phyloP scores from a whole-genome alignment of 92 coral and sea anemone species.

The Muricea muricata region DNA sequence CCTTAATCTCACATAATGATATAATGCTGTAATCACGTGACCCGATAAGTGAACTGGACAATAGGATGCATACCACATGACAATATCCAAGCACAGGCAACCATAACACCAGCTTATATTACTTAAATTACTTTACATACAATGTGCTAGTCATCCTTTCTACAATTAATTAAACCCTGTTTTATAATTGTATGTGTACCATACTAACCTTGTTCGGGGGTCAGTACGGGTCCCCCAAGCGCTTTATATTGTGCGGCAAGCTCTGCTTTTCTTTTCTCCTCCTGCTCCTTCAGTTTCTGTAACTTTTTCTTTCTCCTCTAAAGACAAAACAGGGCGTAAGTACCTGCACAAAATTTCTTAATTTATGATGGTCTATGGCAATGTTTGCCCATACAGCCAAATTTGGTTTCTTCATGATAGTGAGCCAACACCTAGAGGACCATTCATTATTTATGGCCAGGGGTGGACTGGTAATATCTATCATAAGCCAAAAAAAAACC shows the following conservation, averaged over 20 bases:
- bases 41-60: background rate
- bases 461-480: too few relatives aligned
- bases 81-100: slow-evolving; percentile 33
- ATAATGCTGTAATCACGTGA: background rate
- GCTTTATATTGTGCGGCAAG: slow-evolving; percentile 37
- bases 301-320: slow-evolving; percentile 37
- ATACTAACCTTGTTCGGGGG: slow-evolving; percentile 37
- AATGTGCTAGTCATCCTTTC: too few relatives aligned
- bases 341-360: too few relatives aligned
- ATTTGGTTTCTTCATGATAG: too few relatives aligned
- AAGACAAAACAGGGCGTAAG: background rate
- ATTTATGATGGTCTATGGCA: too few relatives aligned
- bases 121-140: background rate
- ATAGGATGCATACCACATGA: slow-evolving; percentile 52
- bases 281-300: slow-evolving; percentile 77
- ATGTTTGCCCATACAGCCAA: too few relatives aligned
- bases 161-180: too few relatives aligned
- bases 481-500: too few relatives aligned
- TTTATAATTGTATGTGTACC: too few relatives aligned
- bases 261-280: slow-evolving; percentile 65
- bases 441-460: too few relatives aligned
- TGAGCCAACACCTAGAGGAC: too few relatives aligned
- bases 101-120: background rate
- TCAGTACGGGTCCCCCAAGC: slow-evolving; percentile 33
- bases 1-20: too few relatives aligned